phyloP scores from a whole-genome alignment of 2,113 vertebrate species.

The Sprattus sprattus region DNA sequence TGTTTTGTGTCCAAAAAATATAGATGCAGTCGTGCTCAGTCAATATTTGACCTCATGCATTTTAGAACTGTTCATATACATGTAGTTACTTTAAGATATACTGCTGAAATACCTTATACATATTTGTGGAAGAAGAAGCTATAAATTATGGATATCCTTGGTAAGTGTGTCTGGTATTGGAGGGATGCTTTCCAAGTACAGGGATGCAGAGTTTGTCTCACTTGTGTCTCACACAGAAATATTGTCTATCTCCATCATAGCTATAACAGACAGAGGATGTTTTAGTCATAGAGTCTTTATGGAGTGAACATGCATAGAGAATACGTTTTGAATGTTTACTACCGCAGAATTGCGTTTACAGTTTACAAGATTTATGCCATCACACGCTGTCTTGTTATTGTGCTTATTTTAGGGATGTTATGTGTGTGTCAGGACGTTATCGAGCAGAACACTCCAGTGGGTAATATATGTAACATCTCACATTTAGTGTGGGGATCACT shows the following conservation, averaged over 20 bases:
- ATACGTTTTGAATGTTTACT: background rate
- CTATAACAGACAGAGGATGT: background rate
- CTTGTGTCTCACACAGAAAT: background rate
- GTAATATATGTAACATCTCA: background rate
- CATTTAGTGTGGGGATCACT: conserved; percentile 2
- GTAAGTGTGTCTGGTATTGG: background rate
- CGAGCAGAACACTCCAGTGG: background rate
- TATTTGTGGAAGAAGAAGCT: background rate
- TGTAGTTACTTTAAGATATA: background rate
- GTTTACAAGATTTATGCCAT: background rate
- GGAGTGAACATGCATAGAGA: background rate
- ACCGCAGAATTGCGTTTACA: background rate
- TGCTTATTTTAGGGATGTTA: conserved; percentile 4
- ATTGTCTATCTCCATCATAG: background rate
- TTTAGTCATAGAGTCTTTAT: background rate
- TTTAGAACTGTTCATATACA: background rate
- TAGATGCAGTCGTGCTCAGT: background rate
- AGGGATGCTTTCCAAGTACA: background rate
- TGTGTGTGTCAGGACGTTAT: background rate
- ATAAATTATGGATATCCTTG: conserved; percentile 4
- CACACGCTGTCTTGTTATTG: background rate
- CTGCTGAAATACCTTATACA: background rate
- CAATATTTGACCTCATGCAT: background rate
- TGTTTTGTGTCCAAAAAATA: background rate
- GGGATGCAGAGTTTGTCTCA: background rate